Percentiles rank a stretch among this genome's conserved stretches.
phyloP scores from a whole-genome alignment of 2,113 vertebrate genomes.

The Otus sunia region DNA sequence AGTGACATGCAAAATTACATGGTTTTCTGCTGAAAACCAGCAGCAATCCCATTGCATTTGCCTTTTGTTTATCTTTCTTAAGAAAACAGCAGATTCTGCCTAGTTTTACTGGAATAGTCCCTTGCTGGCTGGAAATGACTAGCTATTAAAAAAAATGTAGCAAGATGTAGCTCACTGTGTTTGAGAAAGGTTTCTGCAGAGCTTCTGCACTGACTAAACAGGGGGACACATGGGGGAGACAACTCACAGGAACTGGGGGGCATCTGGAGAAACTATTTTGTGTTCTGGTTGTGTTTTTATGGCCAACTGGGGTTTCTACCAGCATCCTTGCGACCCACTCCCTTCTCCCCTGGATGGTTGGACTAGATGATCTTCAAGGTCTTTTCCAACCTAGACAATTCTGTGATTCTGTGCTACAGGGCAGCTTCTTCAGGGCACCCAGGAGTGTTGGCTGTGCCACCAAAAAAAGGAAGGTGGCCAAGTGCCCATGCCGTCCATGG shows the following conservation, averaged over 20 bases:
- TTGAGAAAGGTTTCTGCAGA: not conserved
- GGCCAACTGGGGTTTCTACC: not conserved
- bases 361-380: no score
- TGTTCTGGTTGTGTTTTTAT: not conserved
- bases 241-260: fast-evolving
- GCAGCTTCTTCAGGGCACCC: not conserved
- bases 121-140: not conserved
- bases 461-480: not conserved
- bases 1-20: not conserved
- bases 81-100: not conserved
- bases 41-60: not conserved
- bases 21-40: not conserved
- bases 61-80: constrained; percentile 25
- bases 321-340: not conserved
- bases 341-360: not conserved
- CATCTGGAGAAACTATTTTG: not conserved
- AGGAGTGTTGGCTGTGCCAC: not conserved
- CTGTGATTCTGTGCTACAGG: not conserved
- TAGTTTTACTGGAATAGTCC: not conserved
- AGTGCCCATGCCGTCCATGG: fast-evolving
- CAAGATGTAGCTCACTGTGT: not conserved
- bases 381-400: no score
- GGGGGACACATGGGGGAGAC: fast-evolving
- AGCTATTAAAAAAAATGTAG: not conserved
- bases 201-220: not conserved